These are phyloP conservation scores for Dryomyza anilis DNA, from an alignment of 2,888 invertebrate species.

Conservation along the genomic window DNA sequence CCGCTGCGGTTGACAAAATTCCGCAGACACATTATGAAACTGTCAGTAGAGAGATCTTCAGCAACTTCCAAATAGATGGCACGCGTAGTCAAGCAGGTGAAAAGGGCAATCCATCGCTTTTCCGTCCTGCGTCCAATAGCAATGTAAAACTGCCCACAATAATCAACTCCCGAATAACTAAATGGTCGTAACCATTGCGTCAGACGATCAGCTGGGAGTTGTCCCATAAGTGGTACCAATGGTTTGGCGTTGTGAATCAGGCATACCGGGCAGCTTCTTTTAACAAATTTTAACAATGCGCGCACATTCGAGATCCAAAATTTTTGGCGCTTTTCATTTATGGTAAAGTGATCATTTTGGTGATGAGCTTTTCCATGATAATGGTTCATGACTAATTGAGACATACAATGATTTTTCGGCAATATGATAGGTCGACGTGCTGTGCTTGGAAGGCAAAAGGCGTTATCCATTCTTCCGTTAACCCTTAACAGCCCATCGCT, in stretches of 20 bases:
- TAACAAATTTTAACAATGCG: background rate
- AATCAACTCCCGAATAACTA: background rate
- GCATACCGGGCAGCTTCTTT: background rate
- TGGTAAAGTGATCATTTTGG: background rate
- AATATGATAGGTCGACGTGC: background rate
- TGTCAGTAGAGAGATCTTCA: constrained; percentile 22
- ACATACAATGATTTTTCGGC: background rate
- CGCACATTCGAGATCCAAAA: background rate
- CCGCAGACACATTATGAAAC: too few relatives aligned
- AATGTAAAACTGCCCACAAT: background rate
- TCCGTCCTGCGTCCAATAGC: background rate
- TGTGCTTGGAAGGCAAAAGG: background rate
- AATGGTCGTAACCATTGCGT: constrained; percentile 11
- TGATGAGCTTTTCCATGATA: background rate
- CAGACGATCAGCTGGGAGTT: constrained; percentile 15
- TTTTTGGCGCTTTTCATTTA: background rate
- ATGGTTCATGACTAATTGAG: background rate
- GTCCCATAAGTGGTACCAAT: constrained; percentile 26
- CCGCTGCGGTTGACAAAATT: too few relatives aligned
- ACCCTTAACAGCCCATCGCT: background rate
- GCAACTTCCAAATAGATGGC: constrained; percentile 26
- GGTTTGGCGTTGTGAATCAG: background rate
- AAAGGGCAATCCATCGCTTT: background rate
- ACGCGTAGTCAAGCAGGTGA: background rate
- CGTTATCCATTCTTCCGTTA: background rate